phyloP scores from a whole-genome alignment of 1,140 invertebrate genomes.

The Penaeus chinensis region DNA sequence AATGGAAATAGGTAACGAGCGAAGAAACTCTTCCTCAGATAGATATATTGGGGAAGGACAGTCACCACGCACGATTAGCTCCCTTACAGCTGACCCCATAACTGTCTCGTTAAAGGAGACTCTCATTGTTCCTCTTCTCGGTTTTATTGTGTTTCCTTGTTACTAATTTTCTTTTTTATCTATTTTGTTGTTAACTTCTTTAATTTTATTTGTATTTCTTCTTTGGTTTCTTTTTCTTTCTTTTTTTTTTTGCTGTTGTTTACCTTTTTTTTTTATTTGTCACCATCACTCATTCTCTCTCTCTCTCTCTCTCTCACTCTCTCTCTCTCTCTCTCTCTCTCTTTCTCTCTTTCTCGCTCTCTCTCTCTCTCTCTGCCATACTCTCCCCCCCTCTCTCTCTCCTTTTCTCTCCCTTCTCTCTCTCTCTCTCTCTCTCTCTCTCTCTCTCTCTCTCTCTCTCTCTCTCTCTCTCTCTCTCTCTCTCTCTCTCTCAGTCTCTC shows the following conservation, averaged over 20 bases:
- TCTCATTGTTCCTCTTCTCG: too few species aligned
- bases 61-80: too few species aligned
- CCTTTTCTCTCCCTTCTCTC: too few species aligned
- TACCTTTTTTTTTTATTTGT: not conserved
- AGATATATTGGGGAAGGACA: too few species aligned
- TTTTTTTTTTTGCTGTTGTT: not conserved
- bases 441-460: not conserved
- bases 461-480: not conserved
- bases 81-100: too few species aligned
- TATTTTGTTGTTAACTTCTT: not conserved
- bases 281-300: not conserved
- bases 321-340: constrained; percentile 17
- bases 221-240: not conserved
- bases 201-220: not conserved
- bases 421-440: too few species aligned
- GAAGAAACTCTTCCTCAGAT: too few species aligned
- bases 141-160: not conserved
- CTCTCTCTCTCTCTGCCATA: not conserved
- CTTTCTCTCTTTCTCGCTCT: constrained; percentile 19
- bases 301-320: not conserved
- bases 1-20: too few species aligned
- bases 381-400: too few species aligned
- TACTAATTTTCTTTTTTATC: not conserved
- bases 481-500: not conserved
- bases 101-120: too few species aligned